phyloP scores from a whole-genome alignment of 1,140 invertebrate genomes.

The Ceratitis capitata region DNA sequence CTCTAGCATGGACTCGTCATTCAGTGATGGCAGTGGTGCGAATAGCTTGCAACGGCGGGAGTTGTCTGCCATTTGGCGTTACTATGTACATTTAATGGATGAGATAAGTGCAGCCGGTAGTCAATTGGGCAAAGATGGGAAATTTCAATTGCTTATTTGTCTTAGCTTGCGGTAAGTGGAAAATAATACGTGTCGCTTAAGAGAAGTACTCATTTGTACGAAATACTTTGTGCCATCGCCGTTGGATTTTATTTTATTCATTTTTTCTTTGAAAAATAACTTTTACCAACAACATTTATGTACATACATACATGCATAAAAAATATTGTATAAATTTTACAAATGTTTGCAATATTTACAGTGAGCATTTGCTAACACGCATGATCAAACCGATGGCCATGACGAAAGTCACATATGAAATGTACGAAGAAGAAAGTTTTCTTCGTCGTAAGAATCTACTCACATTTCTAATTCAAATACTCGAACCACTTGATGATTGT shows the following conservation, averaged over 20 bases:
- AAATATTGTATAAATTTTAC: background rate
- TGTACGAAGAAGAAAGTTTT: conserved; percentile 97
- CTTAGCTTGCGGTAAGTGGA: conserved; percentile 72
- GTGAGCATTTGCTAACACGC: conserved; percentile 90
- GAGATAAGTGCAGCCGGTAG: conserved; percentile 87
- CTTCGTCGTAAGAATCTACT: conserved; percentile 84
- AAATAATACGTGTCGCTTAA: conserved; percentile 5
- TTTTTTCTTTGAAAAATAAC: too few species aligned
- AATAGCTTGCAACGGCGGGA: conserved; percentile 68
- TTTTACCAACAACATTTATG: too few species aligned
- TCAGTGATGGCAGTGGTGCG: conserved; percentile 64
- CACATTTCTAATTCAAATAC: conserved; percentile 90
- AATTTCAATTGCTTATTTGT: conserved; percentile 97
- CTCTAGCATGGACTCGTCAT: conserved; percentile 59
- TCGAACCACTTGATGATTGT: conserved; percentile 91
- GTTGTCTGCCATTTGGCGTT: conserved; percentile 76
- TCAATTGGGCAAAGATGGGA: conserved; percentile 95
- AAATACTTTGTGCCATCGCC: too few species aligned
- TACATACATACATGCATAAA: background rate
- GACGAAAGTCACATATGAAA: conserved; percentile 85
- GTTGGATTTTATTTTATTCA: too few species aligned
- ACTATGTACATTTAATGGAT: conserved; percentile 82
- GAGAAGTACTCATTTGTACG: too few species aligned
- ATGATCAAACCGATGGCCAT: conserved; percentile 88
- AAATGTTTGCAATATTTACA: conserved; percentile 65